Percentiles rank a stretch among this genome's conserved stretches.
Conservation (phyloP, 2,113 vertebrate species). For the Gallinago jamesoni region DNA sequence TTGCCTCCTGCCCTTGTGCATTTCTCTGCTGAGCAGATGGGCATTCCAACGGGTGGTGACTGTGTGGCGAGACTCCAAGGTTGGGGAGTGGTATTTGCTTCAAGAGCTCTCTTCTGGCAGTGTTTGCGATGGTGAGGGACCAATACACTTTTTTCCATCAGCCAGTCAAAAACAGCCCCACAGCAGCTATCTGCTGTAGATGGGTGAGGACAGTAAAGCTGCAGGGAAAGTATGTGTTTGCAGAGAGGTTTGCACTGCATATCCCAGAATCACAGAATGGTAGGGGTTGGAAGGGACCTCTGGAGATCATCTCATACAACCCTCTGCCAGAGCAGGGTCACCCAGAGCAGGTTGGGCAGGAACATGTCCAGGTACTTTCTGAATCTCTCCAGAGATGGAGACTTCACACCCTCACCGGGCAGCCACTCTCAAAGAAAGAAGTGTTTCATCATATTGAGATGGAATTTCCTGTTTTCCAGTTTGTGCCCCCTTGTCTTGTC, state of each 20-base stretch:
- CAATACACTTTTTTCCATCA: not conserved
- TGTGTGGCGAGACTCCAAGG: rapidly evolving
- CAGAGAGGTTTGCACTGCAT: not conserved
- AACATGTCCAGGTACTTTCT: not conserved
- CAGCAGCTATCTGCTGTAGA: too few species aligned
- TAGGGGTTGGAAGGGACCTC: not conserved
- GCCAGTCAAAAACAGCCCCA: too few species aligned
- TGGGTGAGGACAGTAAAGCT: not conserved
- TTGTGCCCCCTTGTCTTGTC: not conserved
- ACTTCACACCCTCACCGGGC: not conserved
- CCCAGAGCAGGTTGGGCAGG: not conserved
- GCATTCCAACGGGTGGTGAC: not conserved
- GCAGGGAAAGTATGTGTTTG: not conserved
- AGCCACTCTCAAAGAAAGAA: not conserved
- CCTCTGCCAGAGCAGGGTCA: not conserved
- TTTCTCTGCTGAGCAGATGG: not conserved
- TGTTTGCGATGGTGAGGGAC: not conserved
- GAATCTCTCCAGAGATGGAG: not conserved
- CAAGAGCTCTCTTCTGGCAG: not conserved
- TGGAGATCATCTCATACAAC: not conserved
- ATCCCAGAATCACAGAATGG: not conserved
- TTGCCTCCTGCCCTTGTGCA: not conserved
- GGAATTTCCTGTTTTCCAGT: not conserved
- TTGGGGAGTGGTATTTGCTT: not conserved
- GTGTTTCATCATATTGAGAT: not conserved